Base-by-base conservation (phyloP, 2,888 invertebrate genomes). In the Sinelater perroti region DNA sequence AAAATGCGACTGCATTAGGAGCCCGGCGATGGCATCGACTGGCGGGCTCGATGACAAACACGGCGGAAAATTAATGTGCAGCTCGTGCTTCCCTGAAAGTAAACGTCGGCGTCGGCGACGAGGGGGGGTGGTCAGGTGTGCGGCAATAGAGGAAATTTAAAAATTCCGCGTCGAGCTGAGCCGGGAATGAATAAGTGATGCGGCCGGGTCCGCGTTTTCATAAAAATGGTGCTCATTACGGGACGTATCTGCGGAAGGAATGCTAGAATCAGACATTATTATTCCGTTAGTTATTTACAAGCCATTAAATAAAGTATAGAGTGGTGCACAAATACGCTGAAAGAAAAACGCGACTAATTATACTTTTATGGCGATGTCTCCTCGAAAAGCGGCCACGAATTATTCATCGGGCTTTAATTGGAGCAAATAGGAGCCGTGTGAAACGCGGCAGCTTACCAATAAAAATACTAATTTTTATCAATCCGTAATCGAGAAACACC, bases 381-480 rank as follows among this genome's bases (percentile, higher is more conserved):
- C 26, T 49, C 16, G 17, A 40, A 24, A 49, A 42, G 18, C 30
- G 13, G 17, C n/a, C 1, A 44, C 33, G 38, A 56, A 56, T 56
- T 33, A 56, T 56, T 56, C 36, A 56, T n/a, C 14, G 40, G 13
- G 16, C 24, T 42, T 35, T 52, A 52, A 57, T 57, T 57, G 57
- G 14, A 40, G 20, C 10, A 52, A 52, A 45, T 36, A 56, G 28
- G 36, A 35, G 17, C 38, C 52, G 58, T 58, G 58, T 58, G 58
- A 58, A 58, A 46, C 53, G 14, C 10, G 53, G 45, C 58, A 58
- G 58, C 42, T 53, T 58, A 58, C 49, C 21, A 42, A 33, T 14
- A 53, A 53, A 57, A 58, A 58, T 44, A 58, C 47, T 58, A 58
- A 58, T 58, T 58, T 58, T 42, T 58, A 49, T 53, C 7, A 53